Conservation (phyloP, 2,113 vertebrate species). For the Ceyx margarethae region DNA sequence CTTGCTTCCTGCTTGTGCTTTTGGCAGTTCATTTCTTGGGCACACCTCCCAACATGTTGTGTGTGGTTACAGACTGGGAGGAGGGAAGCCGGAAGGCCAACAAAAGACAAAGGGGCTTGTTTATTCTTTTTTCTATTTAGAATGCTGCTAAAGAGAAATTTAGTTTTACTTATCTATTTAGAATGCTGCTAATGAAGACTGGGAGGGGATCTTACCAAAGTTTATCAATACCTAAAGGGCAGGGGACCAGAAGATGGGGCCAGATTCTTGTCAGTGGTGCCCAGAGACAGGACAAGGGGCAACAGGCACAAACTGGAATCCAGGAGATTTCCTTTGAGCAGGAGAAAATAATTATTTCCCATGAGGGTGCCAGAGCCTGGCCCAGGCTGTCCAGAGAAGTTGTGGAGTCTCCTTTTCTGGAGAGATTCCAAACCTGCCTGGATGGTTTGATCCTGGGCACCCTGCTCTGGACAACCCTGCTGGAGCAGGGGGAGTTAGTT, state of each 20-base stretch:
- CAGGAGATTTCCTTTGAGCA: background rate
- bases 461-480: background rate
- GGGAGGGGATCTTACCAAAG: background rate
- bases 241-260: background rate
- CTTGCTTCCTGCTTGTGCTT: conserved; percentile 24
- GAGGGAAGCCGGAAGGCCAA: background rate
- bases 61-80: background rate
- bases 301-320: background rate
- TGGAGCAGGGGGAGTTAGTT: background rate
- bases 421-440: background rate
- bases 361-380: background rate
- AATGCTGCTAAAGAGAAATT: background rate
- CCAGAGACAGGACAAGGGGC: background rate
- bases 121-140: background rate
- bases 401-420: background rate
- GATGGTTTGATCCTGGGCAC: background rate
- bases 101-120: background rate
- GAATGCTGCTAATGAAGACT: background rate
- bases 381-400: background rate
- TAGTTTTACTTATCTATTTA: background rate
- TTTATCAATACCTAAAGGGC: background rate
- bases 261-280: background rate
- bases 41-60: background rate
- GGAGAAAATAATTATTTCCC: background rate
- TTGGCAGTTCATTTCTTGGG: background rate